phyloP scores from a whole-genome alignment of 2,113 vertebrate species.

The Trichomycterus rosablanca region DNA sequence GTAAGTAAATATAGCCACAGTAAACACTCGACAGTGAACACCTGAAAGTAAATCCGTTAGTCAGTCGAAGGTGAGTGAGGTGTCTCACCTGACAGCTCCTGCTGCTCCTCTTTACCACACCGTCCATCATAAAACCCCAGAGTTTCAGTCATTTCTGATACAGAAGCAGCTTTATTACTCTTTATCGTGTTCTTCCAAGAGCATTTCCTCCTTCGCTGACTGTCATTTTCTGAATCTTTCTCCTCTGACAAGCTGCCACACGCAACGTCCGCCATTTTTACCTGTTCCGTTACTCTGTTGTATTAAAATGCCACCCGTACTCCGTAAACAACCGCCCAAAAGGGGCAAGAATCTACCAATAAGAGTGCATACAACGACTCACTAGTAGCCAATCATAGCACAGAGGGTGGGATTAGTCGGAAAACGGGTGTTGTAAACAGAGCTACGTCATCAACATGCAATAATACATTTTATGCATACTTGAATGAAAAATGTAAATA shows the following conservation, averaged over 20 bases:
- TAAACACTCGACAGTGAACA: constrained; percentile 25
- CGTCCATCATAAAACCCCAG: constrained; percentile 66
- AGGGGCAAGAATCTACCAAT: not conserved
- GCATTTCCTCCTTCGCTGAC: constrained; percentile 41
- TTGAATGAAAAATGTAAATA: too few species aligned
- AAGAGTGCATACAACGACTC: not conserved
- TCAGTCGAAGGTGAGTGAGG: constrained; percentile 6
- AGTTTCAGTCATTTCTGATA: constrained; percentile 59
- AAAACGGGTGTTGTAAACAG: not conserved
- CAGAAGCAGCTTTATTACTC: constrained; percentile 39
- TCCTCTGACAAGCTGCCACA: constrained; percentile 58
- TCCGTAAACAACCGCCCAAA: not conserved
- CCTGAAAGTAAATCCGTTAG: not conserved
- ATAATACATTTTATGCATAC: too few species aligned
- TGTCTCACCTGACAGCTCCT: constrained; percentile 59
- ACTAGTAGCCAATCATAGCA: not conserved
- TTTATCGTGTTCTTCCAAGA: constrained; percentile 43
- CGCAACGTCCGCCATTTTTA: constrained; percentile 70
- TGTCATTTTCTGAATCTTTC: constrained; percentile 56
- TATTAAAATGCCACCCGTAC: not conserved
- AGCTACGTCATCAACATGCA: constrained; percentile 18
- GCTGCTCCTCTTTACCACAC: constrained; percentile 51
- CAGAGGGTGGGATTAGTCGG: not conserved
- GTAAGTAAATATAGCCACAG: too few species aligned
- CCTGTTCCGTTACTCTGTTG: constrained; percentile 23